Conservation (phyloP, 2,888 invertebrate genomes). For the Cremastobaeus sp. region DNA sequence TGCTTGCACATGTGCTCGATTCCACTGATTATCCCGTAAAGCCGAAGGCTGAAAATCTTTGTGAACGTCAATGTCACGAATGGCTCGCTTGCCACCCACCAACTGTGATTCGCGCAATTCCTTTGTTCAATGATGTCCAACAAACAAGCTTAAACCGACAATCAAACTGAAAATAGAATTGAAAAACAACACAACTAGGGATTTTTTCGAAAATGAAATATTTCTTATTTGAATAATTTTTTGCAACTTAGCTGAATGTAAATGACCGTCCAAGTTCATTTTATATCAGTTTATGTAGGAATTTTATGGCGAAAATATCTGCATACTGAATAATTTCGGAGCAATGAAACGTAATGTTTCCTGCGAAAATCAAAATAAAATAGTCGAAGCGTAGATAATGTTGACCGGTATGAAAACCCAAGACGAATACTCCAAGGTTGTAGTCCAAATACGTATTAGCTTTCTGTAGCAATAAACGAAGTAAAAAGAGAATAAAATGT, state of each 20-base stretch:
- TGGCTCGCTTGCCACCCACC: constrained; percentile 61
- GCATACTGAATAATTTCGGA: no score
- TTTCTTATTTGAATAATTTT: no score
- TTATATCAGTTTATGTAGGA: no score
- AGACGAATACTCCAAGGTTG: constrained; percentile 16
- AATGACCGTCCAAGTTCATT: no score
- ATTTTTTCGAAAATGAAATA: no score
- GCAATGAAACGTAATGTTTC: no score
- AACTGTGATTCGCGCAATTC: constrained; percentile 58
- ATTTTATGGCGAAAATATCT: no score
- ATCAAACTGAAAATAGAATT: no score
- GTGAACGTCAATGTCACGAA: constrained; percentile 65
- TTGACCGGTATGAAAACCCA: neutral
- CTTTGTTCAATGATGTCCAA: constrained; percentile 44
- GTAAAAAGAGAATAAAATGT: constrained; percentile 3
- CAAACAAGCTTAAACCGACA: constrained; percentile 21
- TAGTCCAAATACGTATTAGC: constrained; percentile 26
- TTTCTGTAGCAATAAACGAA: constrained; percentile 13
- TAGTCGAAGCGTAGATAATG: no score
- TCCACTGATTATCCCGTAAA: constrained; percentile 66
- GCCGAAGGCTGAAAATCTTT: constrained; percentile 64
- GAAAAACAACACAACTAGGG: no score
- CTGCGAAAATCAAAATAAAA: no score
- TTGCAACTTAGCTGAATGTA: no score
- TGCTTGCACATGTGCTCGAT: constrained; percentile 52